phyloP scores from a whole-genome alignment of 2,113 vertebrate species.

The Ellobius talpinus region DNA sequence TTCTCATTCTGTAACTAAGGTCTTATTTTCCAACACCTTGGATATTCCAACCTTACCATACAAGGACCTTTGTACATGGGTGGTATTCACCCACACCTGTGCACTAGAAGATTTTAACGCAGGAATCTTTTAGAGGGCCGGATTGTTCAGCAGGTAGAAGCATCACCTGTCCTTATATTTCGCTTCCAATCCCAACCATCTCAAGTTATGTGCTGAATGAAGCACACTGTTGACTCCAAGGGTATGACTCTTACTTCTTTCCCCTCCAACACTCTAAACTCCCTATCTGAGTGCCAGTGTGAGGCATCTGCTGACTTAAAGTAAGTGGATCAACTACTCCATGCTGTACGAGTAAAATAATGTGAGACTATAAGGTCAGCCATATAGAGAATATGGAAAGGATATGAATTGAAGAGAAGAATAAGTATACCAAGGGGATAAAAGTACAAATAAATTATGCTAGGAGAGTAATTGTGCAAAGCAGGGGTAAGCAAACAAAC shows the following conservation, averaged over 20 bases:
- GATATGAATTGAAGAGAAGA: background rate
- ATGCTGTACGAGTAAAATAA: background rate
- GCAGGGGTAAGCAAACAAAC: background rate
- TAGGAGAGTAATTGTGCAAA: background rate
- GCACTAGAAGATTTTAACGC: background rate
- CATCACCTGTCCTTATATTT: no score
- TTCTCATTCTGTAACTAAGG: background rate
- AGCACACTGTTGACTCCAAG: background rate
- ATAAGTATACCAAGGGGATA: background rate
- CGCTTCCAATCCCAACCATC: background rate
- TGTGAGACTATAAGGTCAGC: background rate
- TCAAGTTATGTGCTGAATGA: background rate
- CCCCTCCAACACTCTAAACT: background rate
- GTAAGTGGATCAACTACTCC: background rate
- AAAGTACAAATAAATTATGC: background rate
- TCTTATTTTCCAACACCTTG: background rate
- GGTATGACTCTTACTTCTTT: background rate
- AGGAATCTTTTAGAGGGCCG: background rate
- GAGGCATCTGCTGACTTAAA: background rate
- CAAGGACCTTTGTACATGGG: background rate
- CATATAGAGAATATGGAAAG: background rate
- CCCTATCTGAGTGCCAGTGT: background rate
- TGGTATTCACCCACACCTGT: background rate
- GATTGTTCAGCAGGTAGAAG: no score
- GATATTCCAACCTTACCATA: background rate